Evolutionary conservation across 2,797 vertebrate species (phyloP).

Genomic region (Kryptopterus vitreolus): DNA sequence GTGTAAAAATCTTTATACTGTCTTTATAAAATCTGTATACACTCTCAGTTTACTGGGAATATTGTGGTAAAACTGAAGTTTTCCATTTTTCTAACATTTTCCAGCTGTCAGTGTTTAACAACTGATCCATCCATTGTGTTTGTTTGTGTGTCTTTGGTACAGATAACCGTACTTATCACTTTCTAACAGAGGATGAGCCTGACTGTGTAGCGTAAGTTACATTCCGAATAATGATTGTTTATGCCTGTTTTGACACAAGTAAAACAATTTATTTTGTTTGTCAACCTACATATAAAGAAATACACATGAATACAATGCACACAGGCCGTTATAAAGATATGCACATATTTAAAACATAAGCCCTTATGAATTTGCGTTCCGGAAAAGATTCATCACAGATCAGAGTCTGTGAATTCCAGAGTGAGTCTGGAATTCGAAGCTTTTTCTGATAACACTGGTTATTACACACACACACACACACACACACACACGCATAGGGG

Average conservation of each 20-base stretch:
- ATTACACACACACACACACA: not conserved
- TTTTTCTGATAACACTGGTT: not conserved
- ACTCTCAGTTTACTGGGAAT: not conserved
- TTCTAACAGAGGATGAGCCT: slow-evolving; percentile 80
- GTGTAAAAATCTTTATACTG: not conserved
- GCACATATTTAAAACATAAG: not conserved
- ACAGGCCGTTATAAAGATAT: not conserved
- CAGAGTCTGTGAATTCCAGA: too few species aligned
- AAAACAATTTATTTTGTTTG: slow-evolving; percentile 2
- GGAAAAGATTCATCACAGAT: not conserved
- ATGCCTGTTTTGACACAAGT: not conserved
- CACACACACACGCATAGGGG: not conserved
- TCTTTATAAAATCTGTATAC: slow-evolving; percentile 14
- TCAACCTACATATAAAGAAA: not conserved
- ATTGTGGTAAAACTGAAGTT: not conserved
- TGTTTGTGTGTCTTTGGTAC: slow-evolving; percentile 36
- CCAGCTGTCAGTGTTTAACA: not conserved
- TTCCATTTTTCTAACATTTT: not conserved
- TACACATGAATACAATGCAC: too few species aligned
- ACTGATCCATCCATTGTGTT: not conserved
- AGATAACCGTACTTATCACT: slow-evolving; percentile 84
- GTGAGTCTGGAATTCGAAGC: too few species aligned
- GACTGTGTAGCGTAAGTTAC: slow-evolving; percentile 78
- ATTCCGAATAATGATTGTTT: not conserved
- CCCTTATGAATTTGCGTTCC: not conserved